Base-by-base conservation (phyloP, 2,797 vertebrate species). In the Micropoecilia bifurca region DNA sequence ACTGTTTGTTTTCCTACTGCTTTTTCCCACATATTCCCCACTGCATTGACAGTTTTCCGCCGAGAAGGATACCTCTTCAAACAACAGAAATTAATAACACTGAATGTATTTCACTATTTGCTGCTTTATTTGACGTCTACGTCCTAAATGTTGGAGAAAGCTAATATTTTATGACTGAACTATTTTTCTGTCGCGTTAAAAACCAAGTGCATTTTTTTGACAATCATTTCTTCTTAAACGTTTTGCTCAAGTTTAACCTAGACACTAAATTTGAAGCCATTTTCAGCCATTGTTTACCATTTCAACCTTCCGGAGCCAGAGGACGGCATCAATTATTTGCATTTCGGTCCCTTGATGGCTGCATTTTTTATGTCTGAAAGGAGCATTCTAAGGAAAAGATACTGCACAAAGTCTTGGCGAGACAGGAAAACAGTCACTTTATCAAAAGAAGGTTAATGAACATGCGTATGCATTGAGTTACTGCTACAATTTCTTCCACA, bases 311-410 rank as follows among this genome's bases (percentile, higher is more conserved):
- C 9, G n/a, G 47, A 78, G 66, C 73, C 9, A 73, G 41, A 79
- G 30, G 41, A 73, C 50, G 73, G 5, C 73, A 82, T 30, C 43
- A 74, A 83, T 80, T 74, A 77, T 79, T 85, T 87, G 36, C 57
- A 50, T 73, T 33, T 50, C 4, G 4, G 6, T 57, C 25, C 30
- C 30, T 68, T 77, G 63, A 13, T 66, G 36, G 36, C 36, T 20
- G 73, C 18, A 45, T 73, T 33, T 68, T 55, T 55, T 28, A 61
- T 63, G 41, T 61, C 22, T 75, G 39, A 53, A 36, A 68, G 33
- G 25, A 25, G 12, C 66, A 61, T 76, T 46, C 2, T 61, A 48
- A 77, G 48, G 25, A 73, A 47, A 73, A 25, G 18, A 66, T 53
- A 74, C 20, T 25, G 4, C 55, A 9, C 45, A 48, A 47, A 45